These are phyloP conservation scores for Panurus biarmicus DNA, from an alignment of 2,113 vertebrate species.

Conservation along the genomic window DNA sequence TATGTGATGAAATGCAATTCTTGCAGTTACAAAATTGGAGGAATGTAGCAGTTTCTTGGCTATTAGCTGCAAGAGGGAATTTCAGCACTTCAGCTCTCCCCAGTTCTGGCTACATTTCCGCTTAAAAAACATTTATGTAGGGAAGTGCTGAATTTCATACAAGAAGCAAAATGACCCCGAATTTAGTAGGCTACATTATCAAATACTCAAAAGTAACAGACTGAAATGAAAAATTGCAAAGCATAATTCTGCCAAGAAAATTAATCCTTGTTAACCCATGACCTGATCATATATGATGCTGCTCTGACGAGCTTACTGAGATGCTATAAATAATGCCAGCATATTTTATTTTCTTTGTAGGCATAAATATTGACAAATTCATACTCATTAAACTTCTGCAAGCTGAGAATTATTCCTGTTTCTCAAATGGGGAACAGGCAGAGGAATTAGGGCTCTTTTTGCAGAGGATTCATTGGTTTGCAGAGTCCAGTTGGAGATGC, in stretches of 20 bases:
- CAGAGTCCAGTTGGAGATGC: not conserved
- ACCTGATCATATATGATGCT: constrained; percentile 12
- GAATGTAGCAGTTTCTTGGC: not conserved
- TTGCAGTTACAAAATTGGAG: not conserved
- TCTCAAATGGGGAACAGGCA: not conserved
- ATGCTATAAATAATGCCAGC: constrained; percentile 15
- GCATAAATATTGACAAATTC: constrained; percentile 58
- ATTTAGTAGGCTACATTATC: not conserved
- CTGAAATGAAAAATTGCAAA: constrained; percentile 25
- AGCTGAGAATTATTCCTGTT: constrained; percentile 19
- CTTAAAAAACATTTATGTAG: not conserved
- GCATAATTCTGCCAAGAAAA: constrained; percentile 43
- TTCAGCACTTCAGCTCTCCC: constrained; percentile 10
- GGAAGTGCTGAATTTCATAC: not conserved
- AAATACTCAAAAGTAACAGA: constrained; percentile 7
- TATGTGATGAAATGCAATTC: not conserved
- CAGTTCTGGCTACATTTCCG: not conserved
- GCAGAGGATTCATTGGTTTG: not conserved
- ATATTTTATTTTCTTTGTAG: constrained; percentile 59
- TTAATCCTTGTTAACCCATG: constrained; percentile 43
- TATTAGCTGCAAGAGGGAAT: not conserved
- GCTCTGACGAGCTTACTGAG: constrained; percentile 23
- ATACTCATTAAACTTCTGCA: constrained; percentile 29
- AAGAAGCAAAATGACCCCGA: constrained; percentile 21
- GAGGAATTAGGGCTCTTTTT: not conserved